Conservation (phyloP, 2,113 vertebrate species). For the Microcebus lehilahytsara region DNA sequence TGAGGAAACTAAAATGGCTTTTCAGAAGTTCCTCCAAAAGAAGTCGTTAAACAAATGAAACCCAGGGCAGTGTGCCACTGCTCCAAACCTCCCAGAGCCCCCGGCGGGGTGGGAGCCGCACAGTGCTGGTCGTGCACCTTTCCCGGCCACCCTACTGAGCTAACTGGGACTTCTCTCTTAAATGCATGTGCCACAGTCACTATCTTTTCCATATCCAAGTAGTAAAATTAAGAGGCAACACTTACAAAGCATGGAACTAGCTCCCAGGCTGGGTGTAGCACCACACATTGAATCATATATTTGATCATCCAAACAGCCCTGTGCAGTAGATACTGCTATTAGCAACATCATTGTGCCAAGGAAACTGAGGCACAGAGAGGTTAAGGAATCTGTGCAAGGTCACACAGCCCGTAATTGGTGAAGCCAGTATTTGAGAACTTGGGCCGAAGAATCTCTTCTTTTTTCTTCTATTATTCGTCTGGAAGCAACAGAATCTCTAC, state of each 20-base stretch:
- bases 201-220: background rate
- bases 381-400: background rate
- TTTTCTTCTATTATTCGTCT: too few species aligned
- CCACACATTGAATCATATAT: background rate
- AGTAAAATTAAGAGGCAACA: background rate
- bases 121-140: background rate
- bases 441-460: background rate
- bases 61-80: background rate
- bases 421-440: background rate
- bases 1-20: background rate
- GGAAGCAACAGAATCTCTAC: background rate
- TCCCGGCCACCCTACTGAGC: background rate
- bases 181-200: fast-evolving
- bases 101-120: background rate
- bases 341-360: background rate
- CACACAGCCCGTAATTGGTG: background rate
- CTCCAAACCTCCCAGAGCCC: background rate
- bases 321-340: background rate
- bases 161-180: background rate
- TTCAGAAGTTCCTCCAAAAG: background rate
- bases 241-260: background rate
- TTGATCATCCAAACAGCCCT: background rate
- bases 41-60: background rate
- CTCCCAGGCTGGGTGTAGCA: background rate
- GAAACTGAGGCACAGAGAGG: background rate